These are phyloP conservation scores for Microcebus lehilahytsara DNA, from an alignment of 2,113 vertebrate species.

Conservation along the genomic window DNA sequence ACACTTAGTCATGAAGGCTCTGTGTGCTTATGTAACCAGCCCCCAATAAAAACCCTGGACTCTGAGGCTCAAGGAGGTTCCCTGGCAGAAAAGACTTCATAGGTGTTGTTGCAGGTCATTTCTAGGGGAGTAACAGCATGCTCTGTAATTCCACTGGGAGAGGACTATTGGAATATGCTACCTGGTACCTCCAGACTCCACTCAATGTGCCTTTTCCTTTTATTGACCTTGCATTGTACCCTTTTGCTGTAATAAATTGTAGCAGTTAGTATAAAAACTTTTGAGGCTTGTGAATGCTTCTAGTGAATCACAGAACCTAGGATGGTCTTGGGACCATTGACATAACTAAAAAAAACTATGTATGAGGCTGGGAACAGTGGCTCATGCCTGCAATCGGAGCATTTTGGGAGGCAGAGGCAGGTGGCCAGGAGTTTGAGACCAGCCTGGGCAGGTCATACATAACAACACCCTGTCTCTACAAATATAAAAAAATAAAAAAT, in stretches of 20 bases:
- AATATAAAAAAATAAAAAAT: too few species aligned
- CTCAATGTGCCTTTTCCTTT: neutral
- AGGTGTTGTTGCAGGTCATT: neutral
- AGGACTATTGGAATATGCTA: neutral
- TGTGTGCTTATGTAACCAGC: too few species aligned
- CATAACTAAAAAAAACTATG: neutral
- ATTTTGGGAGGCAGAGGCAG: too few species aligned
- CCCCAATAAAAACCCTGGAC: too few species aligned
- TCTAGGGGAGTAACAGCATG: too few species aligned
- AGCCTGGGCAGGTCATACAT: too few species aligned
- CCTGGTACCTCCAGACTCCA: neutral
- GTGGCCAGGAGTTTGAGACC: too few species aligned
- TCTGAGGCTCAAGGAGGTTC: neutral
- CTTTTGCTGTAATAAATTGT: neutral
- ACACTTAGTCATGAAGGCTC: too few species aligned
- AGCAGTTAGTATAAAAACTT: neutral
- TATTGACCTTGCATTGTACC: neutral
- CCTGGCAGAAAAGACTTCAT: neutral
- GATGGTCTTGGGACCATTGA: neutral
- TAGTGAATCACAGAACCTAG: neutral
- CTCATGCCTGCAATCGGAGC: too few species aligned
- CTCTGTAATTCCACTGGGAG: neutral
- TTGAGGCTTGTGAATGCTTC: neutral
- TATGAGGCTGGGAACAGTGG: too few species aligned
- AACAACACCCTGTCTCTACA: too few species aligned